Evolutionary conservation across 2,888 invertebrate genomes (phyloP).

Genomic region (Lobophora halterata): DNA sequence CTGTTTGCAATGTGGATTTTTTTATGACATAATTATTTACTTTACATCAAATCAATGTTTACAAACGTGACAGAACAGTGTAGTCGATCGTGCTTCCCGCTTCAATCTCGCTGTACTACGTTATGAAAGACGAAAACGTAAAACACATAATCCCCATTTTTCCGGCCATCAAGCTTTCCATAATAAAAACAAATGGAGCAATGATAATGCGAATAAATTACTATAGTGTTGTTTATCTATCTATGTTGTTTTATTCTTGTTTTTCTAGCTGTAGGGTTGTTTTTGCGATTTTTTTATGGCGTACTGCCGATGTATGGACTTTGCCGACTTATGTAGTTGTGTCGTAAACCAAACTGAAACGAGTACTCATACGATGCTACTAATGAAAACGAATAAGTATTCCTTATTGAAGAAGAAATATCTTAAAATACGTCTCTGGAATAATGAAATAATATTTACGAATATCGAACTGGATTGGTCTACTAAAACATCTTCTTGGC

Average conservation of each 20-base stretch:
- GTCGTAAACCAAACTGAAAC: conserved; percentile 22
- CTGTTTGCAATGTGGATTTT: no score
- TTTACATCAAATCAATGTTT: no score
- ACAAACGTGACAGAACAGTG: not conserved
- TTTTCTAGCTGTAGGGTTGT: conserved; percentile 23
- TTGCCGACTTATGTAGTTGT: conserved; percentile 20
- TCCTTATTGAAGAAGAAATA: no score
- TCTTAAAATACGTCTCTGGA: no score
- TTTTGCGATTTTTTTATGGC: conserved; percentile 46
- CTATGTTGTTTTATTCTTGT: conserved; percentile 8
- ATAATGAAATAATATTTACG: no score
- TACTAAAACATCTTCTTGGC: no score
- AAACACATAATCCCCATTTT: conserved; percentile 37
- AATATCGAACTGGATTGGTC: no score
- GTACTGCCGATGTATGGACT: conserved; percentile 38
- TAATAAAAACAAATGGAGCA: conserved; percentile 69
- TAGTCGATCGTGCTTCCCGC: not conserved
- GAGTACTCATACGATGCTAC: no score
- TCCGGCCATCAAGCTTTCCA: conserved; percentile 46
- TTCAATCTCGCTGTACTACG: conserved; percentile 1
- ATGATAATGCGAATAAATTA: conserved; percentile 60
- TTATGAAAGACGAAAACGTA: conserved; percentile 25
- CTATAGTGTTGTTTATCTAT: conserved; percentile 48
- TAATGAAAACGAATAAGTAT: no score
- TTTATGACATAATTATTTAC: no score